A percentile compares a stretch with the other conserved stretches of the same genome.
Evolutionary conservation across 2,888 invertebrate species (phyloP).

Genomic region (Drosophila subsilvestris): DNA sequence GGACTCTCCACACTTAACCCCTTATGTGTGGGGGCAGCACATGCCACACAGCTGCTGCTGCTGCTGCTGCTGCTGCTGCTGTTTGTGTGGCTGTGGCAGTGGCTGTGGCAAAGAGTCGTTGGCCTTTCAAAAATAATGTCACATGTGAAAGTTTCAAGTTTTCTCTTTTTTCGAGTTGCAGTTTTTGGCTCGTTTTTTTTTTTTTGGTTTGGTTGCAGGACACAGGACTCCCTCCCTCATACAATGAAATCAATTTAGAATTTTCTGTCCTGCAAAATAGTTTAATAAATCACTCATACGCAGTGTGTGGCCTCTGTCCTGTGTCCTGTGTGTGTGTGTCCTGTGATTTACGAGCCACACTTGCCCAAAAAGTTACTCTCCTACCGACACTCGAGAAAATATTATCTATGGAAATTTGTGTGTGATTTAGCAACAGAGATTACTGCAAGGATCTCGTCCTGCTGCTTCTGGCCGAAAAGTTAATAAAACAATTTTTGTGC

Average conservation of each 20-base stretch:
- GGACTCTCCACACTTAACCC: conserved; percentile 65
- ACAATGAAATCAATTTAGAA: conserved; percentile 66
- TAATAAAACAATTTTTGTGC: conserved; percentile 28
- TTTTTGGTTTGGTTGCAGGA: conserved; percentile 49
- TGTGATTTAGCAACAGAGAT: conserved; percentile 38
- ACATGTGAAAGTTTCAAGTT: conserved; percentile 32
- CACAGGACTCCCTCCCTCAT: conserved; percentile 19
- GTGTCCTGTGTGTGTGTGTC: conserved; percentile 11
- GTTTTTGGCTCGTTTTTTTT: conserved; percentile 21
- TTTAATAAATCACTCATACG: conserved; percentile 75
- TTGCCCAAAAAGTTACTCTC: conserved; percentile 29
- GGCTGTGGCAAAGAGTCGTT: conserved; percentile 8
- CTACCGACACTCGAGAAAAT: conserved; percentile 40
- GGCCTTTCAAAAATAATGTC: conserved; percentile 39
- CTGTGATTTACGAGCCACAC: conserved; percentile 45
- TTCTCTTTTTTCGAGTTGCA: conserved; percentile 25
- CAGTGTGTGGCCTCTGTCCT: conserved; percentile 52
- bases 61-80: conserved; percentile 9
- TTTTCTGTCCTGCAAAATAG: conserved; percentile 38
- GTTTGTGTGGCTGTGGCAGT: neutral
- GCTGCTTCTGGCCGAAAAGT: conserved; percentile 3
- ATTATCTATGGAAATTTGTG: conserved; percentile 40
- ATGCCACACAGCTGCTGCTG: conserved; percentile 48
- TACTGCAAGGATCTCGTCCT: neutral
- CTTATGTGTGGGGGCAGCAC: conserved; percentile 54